phyloP scores from a whole-genome alignment of 2,113 vertebrate genomes.

The Dunckerocampus dactyliophorus region DNA sequence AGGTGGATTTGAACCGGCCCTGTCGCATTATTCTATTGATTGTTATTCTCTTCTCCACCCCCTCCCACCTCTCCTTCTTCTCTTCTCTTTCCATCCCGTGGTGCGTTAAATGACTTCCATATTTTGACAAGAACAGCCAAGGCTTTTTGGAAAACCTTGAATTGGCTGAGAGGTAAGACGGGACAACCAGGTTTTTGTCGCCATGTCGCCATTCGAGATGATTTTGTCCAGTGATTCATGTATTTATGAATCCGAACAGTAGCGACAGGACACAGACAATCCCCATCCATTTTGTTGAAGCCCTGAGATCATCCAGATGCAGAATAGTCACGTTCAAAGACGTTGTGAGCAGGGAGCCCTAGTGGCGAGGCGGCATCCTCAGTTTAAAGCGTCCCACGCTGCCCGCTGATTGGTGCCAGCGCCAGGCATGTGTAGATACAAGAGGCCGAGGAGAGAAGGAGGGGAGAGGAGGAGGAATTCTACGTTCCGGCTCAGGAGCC shows the following conservation, averaged over 20 bases:
- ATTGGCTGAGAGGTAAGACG: slow-evolving; percentile 72
- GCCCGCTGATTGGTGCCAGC: slow-evolving; percentile 71
- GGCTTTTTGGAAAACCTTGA: slow-evolving; percentile 44
- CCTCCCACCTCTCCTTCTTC: slow-evolving; percentile 16
- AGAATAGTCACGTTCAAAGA: slow-evolving; percentile 4
- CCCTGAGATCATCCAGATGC: background rate
- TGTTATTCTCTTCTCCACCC: slow-evolving; percentile 56
- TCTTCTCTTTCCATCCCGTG: slow-evolving; percentile 9
- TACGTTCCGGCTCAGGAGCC: slow-evolving; percentile 45
- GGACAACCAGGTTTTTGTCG: background rate
- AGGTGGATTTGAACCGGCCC: slow-evolving; percentile 35
- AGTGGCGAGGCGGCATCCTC: slow-evolving; percentile 41
- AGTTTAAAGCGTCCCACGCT: slow-evolving; percentile 78
- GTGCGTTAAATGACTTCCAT: slow-evolving; percentile 49
- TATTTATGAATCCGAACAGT: too few species aligned
- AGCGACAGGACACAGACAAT: too few species aligned
- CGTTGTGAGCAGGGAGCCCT: slow-evolving; percentile 15
- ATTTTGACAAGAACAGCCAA: slow-evolving; percentile 63
- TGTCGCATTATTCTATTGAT: slow-evolving; percentile 74
- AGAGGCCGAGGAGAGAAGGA: slow-evolving; percentile 46
- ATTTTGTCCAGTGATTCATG: too few species aligned
- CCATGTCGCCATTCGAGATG: background rate
- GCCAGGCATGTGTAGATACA: slow-evolving; percentile 60
- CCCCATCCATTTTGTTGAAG: too few species aligned
- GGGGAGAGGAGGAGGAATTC: slow-evolving; percentile 51